Conservation (phyloP, 92 coral and sea anemone species). For the Hydrozoanthus gracilis region DNA sequence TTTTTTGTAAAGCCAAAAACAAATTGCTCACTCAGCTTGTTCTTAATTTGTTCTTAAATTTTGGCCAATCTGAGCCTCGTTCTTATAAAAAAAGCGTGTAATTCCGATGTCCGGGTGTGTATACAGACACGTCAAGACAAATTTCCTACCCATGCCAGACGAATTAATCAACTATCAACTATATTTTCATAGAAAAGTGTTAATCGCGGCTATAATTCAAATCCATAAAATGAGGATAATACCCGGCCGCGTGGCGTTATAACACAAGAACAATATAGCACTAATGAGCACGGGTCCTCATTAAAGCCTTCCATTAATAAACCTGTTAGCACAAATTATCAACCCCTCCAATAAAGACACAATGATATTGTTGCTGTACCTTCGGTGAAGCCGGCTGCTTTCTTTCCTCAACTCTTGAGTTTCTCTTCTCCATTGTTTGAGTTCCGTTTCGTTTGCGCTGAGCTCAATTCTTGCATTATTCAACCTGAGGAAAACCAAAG, state of each 20-base stretch:
- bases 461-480: slow-evolving; percentile 65
- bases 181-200: too few species aligned
- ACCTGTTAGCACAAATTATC: neutral
- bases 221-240: neutral
- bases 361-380: slow-evolving; percentile 40
- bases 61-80: too few species aligned
- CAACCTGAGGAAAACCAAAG: slow-evolving; percentile 47
- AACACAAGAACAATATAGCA: neutral
- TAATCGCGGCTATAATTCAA: too few species aligned
- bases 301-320: neutral
- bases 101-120: too few species aligned
- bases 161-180: too few species aligned
- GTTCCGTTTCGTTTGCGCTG: slow-evolving; percentile 71
- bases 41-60: too few species aligned
- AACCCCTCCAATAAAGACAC: neutral
- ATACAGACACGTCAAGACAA: too few species aligned
- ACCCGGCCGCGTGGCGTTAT: neutral
- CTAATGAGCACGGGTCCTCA: neutral
- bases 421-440: slow-evolving; percentile 66
- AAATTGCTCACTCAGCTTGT: too few species aligned
- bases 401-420: slow-evolving; percentile 74
- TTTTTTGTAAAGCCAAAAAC: too few species aligned
- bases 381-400: slow-evolving; percentile 70
- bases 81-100: too few species aligned
- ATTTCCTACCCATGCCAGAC: too few species aligned